Conservation (phyloP, 2,797 vertebrate species). For the Sebastes taczanowskii region DNA sequence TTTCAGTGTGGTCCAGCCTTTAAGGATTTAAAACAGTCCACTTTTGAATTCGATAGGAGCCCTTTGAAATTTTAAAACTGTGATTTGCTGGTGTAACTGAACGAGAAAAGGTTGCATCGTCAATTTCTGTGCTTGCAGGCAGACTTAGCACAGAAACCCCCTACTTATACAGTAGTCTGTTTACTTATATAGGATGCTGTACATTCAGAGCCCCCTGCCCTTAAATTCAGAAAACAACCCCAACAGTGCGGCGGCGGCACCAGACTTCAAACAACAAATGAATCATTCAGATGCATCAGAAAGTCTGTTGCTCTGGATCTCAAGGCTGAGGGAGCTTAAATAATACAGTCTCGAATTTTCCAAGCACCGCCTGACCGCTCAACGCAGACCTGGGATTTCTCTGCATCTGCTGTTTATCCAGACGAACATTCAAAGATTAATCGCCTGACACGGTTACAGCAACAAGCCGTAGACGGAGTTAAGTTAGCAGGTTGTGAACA, state of each 20-base stretch:
- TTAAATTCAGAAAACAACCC: background rate
- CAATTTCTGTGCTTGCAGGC: background rate
- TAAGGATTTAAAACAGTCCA: conserved; percentile 47
- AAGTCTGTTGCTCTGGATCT: conserved; percentile 1
- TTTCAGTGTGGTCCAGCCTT: conserved; percentile 11
- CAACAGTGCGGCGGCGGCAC: background rate
- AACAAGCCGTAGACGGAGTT: background rate
- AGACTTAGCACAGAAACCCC: background rate
- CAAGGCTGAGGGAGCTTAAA: background rate
- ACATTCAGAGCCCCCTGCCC: background rate
- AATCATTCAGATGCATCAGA: conserved; percentile 34
- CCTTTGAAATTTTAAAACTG: conserved; percentile 42
- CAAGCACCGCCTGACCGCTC: background rate
- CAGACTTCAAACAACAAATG: conserved; percentile 29
- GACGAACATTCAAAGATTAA: conserved; percentile 9
- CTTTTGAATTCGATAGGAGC: conserved; percentile 8
- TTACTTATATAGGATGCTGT: background rate
- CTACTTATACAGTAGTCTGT: background rate
- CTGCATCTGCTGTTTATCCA: conserved; percentile 9
- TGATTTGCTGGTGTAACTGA: conserved; percentile 7
- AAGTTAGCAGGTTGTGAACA: background rate
- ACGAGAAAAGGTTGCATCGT: background rate
- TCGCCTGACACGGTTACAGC: background rate
- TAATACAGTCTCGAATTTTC: conserved; percentile 7
- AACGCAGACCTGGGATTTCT: background rate